phyloP scores from a whole-genome alignment of 2,888 invertebrate species.

The Pemphredon lugubris region DNA sequence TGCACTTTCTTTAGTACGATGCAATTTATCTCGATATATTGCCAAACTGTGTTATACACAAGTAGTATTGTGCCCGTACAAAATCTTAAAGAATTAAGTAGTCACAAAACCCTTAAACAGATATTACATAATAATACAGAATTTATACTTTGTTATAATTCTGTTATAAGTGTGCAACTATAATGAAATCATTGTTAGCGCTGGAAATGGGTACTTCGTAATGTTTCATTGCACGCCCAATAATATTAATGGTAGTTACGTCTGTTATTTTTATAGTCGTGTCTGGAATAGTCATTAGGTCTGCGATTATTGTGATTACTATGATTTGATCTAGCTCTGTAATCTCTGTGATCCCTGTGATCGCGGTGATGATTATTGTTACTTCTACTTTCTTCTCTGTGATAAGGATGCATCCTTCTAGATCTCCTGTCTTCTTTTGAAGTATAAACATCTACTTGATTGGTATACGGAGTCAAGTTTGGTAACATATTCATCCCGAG shows the following conservation, averaged over 20 bases:
- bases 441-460: slow-evolving; percentile 52
- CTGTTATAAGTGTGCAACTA: too few species aligned
- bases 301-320: slow-evolving; percentile 38
- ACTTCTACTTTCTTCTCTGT: slow-evolving; percentile 55
- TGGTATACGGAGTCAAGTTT: slow-evolving; percentile 52
- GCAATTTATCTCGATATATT: too few species aligned
- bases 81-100: too few species aligned
- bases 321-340: slow-evolving; percentile 48
- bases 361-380: slow-evolving; percentile 44
- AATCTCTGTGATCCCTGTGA: slow-evolving; percentile 54
- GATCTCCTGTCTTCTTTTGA: slow-evolving; percentile 61
- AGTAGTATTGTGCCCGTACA: too few species aligned
- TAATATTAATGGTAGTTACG: slow-evolving; percentile 59
- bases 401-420: slow-evolving; percentile 64
- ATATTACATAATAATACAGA: too few species aligned
- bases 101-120: too few species aligned
- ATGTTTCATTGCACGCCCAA: not conserved
- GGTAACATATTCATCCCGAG: slow-evolving; percentile 51
- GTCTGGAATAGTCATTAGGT: slow-evolving; percentile 51
- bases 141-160: too few species aligned
- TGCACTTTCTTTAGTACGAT: too few species aligned
- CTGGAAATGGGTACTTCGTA: too few species aligned
- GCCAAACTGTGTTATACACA: too few species aligned
- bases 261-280: slow-evolving; percentile 51
- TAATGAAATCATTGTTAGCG: too few species aligned